These are phyloP conservation scores for Amphipoea oculea DNA, from an alignment of 2,888 invertebrate genomes.

Conservation along the genomic window DNA sequence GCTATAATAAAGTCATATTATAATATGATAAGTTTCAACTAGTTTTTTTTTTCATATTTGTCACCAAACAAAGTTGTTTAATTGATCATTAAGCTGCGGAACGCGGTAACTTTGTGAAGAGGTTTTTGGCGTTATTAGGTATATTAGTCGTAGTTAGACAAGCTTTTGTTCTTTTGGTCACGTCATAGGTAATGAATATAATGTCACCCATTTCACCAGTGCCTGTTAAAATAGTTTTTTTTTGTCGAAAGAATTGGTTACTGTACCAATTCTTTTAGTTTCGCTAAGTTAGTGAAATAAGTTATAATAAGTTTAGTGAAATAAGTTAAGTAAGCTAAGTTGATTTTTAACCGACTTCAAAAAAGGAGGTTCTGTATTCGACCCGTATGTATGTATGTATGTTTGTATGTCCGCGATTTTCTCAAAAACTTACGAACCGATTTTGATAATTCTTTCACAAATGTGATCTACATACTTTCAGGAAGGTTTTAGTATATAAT, in stretches of 20 bases:
- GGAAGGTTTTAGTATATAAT: no score
- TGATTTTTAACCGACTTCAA: no score
- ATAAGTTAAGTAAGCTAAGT: no score
- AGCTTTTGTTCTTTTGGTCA: not conserved
- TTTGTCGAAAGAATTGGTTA: no score
- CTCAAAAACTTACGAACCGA: no score
- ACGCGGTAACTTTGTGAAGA: slow-evolving; percentile 15
- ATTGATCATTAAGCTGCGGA: slow-evolving; percentile 12
- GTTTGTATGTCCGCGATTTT: no score
- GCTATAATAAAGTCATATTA: slow-evolving; percentile 9
- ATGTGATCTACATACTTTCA: no score
- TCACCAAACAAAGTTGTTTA: slow-evolving; percentile 15
- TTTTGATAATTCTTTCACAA: no score
- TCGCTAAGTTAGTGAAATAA: no score
- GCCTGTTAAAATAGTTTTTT: not conserved
- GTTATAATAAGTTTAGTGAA: no score
- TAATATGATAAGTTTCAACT: slow-evolving; percentile 4
- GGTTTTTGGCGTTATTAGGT: slow-evolving; percentile 6
- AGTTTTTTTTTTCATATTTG: slow-evolving; percentile 7
- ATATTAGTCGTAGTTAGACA: not conserved
- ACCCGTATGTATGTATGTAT: no score
- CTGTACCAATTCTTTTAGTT: not conserved
- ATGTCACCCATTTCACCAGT: not conserved
- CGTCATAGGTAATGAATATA: not conserved
- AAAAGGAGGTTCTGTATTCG: no score